Percentiles rank a stretch among this genome's conserved stretches.
These are phyloP conservation scores for Leucopternis melanops DNA, from an alignment of 2,113 vertebrate genomes.

Conservation along the genomic window DNA sequence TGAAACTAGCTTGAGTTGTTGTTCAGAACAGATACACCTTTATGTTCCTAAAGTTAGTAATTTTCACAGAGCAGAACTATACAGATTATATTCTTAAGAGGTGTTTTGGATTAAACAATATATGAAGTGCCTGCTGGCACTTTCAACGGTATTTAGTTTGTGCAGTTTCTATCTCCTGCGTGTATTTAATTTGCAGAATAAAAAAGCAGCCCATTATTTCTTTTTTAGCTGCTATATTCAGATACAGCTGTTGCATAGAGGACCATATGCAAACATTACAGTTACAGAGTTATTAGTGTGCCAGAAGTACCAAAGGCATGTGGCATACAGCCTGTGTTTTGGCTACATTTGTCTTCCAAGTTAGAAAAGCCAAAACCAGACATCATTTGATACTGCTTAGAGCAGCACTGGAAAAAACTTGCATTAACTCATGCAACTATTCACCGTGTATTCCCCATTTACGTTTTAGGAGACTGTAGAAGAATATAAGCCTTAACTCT, in stretches of 20 bases:
- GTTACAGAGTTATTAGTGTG: background rate
- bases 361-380: constrained; percentile 19
- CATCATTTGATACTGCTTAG: background rate
- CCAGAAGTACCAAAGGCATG: background rate
- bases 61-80: background rate
- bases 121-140: background rate
- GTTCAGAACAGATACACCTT: background rate
- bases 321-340: background rate
- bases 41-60: background rate
- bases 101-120: background rate
- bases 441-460: background rate
- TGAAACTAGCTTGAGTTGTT: background rate
- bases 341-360: constrained; percentile 11
- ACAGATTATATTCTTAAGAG: background rate
- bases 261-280: constrained; percentile 11
- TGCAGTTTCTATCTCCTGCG: background rate
- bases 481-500: background rate
- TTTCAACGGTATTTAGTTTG: background rate
- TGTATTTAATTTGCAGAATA: background rate
- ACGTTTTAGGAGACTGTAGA: background rate
- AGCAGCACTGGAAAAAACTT: background rate
- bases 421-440: background rate
- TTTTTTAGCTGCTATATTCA: constrained; percentile 11
- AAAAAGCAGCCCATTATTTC: background rate
- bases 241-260: constrained; percentile 10